phyloP scores from a whole-genome alignment of 2,797 vertebrate genomes.

The Atherinosoma microstoma region DNA sequence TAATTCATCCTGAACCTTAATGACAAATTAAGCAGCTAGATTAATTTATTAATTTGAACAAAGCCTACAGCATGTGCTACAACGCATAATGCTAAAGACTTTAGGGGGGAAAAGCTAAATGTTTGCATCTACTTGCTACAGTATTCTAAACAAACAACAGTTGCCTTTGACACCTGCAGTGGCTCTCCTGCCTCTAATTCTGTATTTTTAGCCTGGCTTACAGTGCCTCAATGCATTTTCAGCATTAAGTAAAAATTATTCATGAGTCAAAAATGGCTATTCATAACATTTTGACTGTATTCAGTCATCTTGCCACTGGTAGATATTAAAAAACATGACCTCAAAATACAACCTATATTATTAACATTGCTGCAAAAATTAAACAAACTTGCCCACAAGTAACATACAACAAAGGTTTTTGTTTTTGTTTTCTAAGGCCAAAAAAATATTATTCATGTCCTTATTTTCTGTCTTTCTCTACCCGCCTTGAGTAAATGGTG shows the following conservation, averaged over 20 bases:
- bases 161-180: slow-evolving; percentile 29
- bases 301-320: neutral
- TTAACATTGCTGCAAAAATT: neutral
- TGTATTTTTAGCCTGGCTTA: slow-evolving; percentile 26
- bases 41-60: neutral
- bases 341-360: neutral
- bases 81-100: neutral
- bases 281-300: neutral
- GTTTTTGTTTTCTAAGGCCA: too few species aligned
- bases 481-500: too few species aligned
- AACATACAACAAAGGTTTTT: neutral
- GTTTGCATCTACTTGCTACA: neutral
- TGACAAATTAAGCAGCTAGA: neutral
- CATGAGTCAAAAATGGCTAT: neutral
- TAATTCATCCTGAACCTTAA: neutral
- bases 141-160: slow-evolving; percentile 24
- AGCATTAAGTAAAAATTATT: neutral
- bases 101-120: too few species aligned
- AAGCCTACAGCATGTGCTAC: neutral
- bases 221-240: slow-evolving; percentile 17
- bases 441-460: too few species aligned
- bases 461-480: neutral
- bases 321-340: neutral
- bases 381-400: neutral
- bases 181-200: slow-evolving; percentile 12